phyloP scores from a whole-genome alignment of 2,888 invertebrate species.

The Apodemia mormo region DNA sequence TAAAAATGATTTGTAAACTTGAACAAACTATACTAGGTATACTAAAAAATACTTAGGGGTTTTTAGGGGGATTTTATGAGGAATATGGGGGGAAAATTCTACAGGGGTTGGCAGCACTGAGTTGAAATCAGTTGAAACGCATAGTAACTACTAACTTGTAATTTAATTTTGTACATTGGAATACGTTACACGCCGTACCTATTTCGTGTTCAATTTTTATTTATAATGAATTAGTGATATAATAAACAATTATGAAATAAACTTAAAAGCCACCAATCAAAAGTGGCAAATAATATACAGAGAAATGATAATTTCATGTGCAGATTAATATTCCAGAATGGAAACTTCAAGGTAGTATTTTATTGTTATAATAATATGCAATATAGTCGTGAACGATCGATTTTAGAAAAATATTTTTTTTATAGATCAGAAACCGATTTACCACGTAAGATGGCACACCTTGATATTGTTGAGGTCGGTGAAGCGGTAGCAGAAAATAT shows the following conservation, averaged over 20 bases:
- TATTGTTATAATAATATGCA: not conserved
- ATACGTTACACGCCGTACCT: no score
- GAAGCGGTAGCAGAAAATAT: constrained; percentile 45
- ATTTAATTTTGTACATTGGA: no score
- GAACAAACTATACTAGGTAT: no score
- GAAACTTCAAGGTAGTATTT: constrained; percentile 3
- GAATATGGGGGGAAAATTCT: no score
- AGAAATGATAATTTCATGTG: not conserved
- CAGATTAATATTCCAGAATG: not conserved
- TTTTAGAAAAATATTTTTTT: constrained; percentile 1
- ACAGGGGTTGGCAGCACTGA: no score
- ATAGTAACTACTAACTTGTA: no score
- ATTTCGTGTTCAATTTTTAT: not conserved
- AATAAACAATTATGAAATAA: not conserved
- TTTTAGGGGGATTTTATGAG: no score
- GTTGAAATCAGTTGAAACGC: no score
- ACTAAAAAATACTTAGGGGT: no score
- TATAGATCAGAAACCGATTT: constrained; percentile 65
- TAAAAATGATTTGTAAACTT: no score
- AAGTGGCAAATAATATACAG: not conserved
- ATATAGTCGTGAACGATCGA: not conserved
- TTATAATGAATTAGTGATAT: not conserved
- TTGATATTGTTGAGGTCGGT: constrained; percentile 71
- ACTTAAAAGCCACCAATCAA: not conserved
- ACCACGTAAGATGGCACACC: constrained; percentile 71